Conservation (phyloP, 2,797 vertebrate species). For the Trematomus bernacchii region DNA sequence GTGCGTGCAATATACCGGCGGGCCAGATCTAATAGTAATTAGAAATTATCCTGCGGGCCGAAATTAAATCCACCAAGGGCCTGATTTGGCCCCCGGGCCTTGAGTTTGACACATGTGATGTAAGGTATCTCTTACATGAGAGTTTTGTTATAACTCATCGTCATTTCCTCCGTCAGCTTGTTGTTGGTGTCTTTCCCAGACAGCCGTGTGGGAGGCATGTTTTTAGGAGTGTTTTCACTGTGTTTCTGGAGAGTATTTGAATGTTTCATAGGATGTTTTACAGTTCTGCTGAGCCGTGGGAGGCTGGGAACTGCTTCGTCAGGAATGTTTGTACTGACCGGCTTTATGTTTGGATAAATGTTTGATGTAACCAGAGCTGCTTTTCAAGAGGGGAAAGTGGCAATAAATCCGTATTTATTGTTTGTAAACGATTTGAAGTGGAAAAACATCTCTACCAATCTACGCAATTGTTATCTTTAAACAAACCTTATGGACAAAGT, state of each 20-base stretch:
- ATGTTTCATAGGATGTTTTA: slow-evolving; percentile 47
- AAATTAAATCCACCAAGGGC: too few relatives aligned
- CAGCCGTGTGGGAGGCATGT: slow-evolving; percentile 7
- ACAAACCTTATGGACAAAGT: background rate
- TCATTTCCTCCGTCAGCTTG: background rate
- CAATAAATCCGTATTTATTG: background rate
- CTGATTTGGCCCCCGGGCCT: too few relatives aligned
- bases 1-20: too few relatives aligned
- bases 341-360: slow-evolving; percentile 14
- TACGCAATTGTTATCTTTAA: background rate
- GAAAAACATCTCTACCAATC: background rate
- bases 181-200: slow-evolving; percentile 9
- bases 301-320: slow-evolving; percentile 37
- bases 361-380: slow-evolving; percentile 5
- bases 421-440: background rate
- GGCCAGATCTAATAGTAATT: too few relatives aligned
- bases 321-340: slow-evolving; percentile 36
- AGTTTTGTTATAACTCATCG: background rate
- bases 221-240: slow-evolving; percentile 10
- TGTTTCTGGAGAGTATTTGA: slow-evolving; percentile 31
- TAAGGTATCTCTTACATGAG: background rate
- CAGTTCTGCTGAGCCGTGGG: slow-evolving; percentile 18
- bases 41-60: too few relatives aligned
- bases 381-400: slow-evolving; percentile 15
- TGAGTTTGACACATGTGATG: too few relatives aligned